Conservation (phyloP, 2,888 invertebrate species). For the Leptothorax acervorum region DNA sequence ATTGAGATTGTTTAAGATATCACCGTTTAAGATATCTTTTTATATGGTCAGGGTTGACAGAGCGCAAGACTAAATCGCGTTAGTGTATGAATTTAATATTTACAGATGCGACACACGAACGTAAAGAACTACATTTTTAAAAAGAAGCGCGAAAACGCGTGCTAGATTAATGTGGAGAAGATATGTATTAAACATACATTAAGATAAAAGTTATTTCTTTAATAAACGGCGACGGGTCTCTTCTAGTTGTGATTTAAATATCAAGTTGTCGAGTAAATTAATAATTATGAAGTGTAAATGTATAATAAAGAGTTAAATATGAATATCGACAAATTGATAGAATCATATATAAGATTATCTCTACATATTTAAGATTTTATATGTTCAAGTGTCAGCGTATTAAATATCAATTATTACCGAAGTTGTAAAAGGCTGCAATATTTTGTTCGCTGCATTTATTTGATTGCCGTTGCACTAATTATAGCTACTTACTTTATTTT, state of each 20-base stretch:
- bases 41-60: slow-evolving; percentile 51
- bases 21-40: slow-evolving; percentile 50
- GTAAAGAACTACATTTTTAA: background rate
- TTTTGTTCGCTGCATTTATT: slow-evolving; percentile 46
- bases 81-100: slow-evolving; percentile 42
- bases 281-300: background rate
- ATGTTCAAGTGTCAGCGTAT: background rate
- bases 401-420: too few species aligned
- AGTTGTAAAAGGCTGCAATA: background rate
- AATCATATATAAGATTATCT: background rate
- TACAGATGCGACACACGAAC: background rate
- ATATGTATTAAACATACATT: background rate
- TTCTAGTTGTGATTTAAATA: background rate
- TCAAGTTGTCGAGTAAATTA: background rate
- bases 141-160: background rate
- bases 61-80: slow-evolving; percentile 26
- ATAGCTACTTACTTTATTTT: slow-evolving; percentile 38
- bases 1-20: slow-evolving; percentile 62
- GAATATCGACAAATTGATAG: background rate
- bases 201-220: slow-evolving; percentile 7
- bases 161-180: background rate
- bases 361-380: background rate
- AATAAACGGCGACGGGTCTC: background rate
- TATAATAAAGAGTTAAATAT: background rate
- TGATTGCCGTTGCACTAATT: slow-evolving; percentile 38